Conservation (phyloP, 1,140 invertebrate genomes). For the Caenorhabditis remanei region DNA sequence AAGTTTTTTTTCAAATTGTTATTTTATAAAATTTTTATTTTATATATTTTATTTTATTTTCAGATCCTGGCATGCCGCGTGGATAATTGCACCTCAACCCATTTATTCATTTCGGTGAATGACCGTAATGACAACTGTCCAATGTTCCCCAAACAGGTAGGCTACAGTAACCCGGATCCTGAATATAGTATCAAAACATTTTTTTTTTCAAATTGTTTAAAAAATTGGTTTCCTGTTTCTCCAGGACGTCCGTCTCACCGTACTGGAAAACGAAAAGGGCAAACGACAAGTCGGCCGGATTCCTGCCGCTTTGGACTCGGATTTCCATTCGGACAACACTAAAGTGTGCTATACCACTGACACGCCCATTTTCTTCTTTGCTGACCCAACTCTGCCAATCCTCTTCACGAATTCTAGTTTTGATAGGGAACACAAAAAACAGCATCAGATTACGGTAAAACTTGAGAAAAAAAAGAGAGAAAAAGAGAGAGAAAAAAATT, state of each 20-base stretch:
- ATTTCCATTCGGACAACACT: slow-evolving; percentile 60
- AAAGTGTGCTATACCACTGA: slow-evolving; percentile 59
- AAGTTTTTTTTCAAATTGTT: background rate
- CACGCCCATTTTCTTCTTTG: slow-evolving; percentile 62
- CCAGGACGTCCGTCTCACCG: slow-evolving; percentile 56
- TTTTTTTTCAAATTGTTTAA: background rate
- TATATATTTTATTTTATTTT: slow-evolving; percentile 25
- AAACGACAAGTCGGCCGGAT: slow-evolving; percentile 55
- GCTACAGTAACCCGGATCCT: background rate
- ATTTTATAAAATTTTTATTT: background rate
- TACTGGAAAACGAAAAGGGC: slow-evolving; percentile 58
- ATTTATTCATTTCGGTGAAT: slow-evolving; percentile 58
- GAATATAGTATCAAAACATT: too few relatives aligned
- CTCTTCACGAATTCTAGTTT: slow-evolving; percentile 61
- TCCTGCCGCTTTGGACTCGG: slow-evolving; percentile 61
- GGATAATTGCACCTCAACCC: slow-evolving; percentile 50
- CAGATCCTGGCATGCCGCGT: slow-evolving; percentile 44
- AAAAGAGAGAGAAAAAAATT: too few relatives aligned
- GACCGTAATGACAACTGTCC: slow-evolving; percentile 66
- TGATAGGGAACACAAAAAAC: slow-evolving; percentile 58
- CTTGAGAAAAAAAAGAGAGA: too few relatives aligned
- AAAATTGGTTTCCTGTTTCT: background rate
- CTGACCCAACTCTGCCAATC: slow-evolving; percentile 58
- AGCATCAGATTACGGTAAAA: slow-evolving; percentile 58
- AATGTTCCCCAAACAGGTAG: slow-evolving; percentile 64